Evolutionary conservation across 2,113 vertebrate species (phyloP).

Genomic region (Chloroceryle aenea): DNA sequence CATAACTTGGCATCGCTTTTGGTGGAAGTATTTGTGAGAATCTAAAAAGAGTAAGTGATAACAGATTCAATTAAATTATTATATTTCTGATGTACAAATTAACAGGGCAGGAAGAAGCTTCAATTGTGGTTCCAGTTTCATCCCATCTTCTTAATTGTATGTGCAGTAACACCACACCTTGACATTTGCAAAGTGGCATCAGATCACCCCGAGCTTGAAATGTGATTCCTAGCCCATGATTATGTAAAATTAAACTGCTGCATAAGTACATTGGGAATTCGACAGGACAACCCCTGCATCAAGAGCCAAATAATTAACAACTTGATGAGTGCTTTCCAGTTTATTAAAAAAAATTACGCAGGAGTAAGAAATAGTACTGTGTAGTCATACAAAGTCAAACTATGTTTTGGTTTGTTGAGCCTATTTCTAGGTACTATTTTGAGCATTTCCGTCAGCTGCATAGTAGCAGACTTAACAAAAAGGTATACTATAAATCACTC

Average conservation of each 20-base stretch:
- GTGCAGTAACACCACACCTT: conserved; percentile 77
- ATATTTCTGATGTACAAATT: conserved; percentile 59
- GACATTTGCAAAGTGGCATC: conserved; percentile 61
- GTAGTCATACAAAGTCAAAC: neutral
- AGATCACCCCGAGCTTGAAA: conserved; percentile 79
- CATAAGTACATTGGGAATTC: conserved; percentile 29
- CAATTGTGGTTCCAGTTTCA: conserved; percentile 74
- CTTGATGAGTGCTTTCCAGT: neutral
- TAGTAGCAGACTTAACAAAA: conserved; percentile 34
- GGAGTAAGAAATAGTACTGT: neutral
- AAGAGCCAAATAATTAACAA: neutral
- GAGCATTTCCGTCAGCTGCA: conserved; percentile 18
- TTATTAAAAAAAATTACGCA: neutral
- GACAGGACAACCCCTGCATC: neutral
- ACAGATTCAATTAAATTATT: conserved; percentile 56
- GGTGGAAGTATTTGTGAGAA: neutral
- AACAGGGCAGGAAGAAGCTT: conserved; percentile 65
- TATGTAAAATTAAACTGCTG: conserved; percentile 69
- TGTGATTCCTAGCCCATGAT: conserved; percentile 67
- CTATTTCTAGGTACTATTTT: conserved; percentile 16
- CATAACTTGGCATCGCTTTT: neutral
- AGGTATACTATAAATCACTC: conserved; percentile 49
- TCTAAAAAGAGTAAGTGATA: neutral
- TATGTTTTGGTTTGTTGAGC: neutral
- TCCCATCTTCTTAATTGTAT: conserved; percentile 80